phyloP scores from a whole-genome alignment of 2,113 vertebrate species.

The Paradisaea rubra region DNA sequence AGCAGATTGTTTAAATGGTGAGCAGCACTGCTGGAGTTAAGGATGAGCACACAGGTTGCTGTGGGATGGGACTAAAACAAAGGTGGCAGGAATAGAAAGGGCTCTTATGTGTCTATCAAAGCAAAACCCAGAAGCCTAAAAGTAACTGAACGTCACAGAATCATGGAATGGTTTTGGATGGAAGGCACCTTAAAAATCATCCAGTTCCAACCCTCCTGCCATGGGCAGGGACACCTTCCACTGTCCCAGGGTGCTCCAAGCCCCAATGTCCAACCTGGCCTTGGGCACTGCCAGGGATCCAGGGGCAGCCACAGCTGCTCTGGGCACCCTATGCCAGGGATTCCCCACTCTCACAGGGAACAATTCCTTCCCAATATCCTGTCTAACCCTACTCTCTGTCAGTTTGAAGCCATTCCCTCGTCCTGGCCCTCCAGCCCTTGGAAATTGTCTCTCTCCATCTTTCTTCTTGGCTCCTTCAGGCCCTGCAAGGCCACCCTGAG shows the following conservation, averaged over 20 bases:
- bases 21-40: background rate
- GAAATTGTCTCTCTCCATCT: too few relatives aligned
- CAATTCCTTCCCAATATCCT: rapidly evolving
- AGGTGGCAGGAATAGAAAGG: background rate
- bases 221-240: background rate
- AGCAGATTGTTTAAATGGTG: background rate
- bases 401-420: background rate
- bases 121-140: background rate
- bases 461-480: too few relatives aligned
- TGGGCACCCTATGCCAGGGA: background rate
- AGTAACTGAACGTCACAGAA: background rate
- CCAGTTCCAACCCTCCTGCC: background rate
- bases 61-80: background rate
- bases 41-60: background rate
- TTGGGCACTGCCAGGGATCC: background rate
- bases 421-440: too few relatives aligned
- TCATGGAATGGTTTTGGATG: background rate
- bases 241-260: background rate
- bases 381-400: rapidly evolving
- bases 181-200: rapidly evolving
- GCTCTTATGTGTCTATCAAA: background rate
- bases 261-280: background rate
- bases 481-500: too few relatives aligned
- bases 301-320: background rate
- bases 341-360: rapidly evolving